Evolutionary conservation across 53 echinoderm and acorn worm species (phyloP).

Genomic region (Pentamera pediparva): DNA sequence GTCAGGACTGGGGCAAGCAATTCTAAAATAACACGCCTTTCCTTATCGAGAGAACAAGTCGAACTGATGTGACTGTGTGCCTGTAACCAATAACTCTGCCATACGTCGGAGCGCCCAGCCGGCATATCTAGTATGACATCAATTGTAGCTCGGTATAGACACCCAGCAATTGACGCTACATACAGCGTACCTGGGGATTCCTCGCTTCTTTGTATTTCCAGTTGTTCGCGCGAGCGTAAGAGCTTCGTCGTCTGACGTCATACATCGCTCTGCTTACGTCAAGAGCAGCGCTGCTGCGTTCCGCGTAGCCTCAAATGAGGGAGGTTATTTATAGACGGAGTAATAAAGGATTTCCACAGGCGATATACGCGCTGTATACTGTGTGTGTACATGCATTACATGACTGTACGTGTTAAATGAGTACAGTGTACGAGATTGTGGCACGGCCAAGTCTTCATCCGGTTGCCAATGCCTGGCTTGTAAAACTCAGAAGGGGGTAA

Average conservation of each 20-base stretch:
- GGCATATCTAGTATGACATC: slow-evolving; percentile 20
- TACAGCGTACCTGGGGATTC: slow-evolving; percentile 25
- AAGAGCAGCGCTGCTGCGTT: slow-evolving; percentile 43
- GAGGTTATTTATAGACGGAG: slow-evolving; percentile 48
- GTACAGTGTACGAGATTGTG: too few relatives aligned
- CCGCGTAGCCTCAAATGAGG: slow-evolving; percentile 48
- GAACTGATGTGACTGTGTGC: background rate
- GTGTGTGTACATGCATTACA: too few relatives aligned
- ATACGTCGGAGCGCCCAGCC: background rate
- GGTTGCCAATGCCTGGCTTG: too few relatives aligned
- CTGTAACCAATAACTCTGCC: background rate
- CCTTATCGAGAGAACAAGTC: background rate
- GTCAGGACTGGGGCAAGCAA: too few relatives aligned
- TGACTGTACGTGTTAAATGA: too few relatives aligned
- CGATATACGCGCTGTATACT: too few relatives aligned
- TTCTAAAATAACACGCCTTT: background rate
- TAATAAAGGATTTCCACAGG: too few relatives aligned
- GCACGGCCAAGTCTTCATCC: too few relatives aligned
- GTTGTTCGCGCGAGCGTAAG: slow-evolving; percentile 14
- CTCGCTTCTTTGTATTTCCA: slow-evolving; percentile 31
- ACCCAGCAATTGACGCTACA: slow-evolving; percentile 35
- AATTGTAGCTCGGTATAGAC: slow-evolving; percentile 15
- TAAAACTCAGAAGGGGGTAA: too few relatives aligned
- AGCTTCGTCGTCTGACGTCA: slow-evolving; percentile 52
- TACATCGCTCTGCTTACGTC: slow-evolving; percentile 51